Evolutionary conservation across 2,113 vertebrate genomes (phyloP).

Genomic region (Protobothrops flavoviridis): DNA sequence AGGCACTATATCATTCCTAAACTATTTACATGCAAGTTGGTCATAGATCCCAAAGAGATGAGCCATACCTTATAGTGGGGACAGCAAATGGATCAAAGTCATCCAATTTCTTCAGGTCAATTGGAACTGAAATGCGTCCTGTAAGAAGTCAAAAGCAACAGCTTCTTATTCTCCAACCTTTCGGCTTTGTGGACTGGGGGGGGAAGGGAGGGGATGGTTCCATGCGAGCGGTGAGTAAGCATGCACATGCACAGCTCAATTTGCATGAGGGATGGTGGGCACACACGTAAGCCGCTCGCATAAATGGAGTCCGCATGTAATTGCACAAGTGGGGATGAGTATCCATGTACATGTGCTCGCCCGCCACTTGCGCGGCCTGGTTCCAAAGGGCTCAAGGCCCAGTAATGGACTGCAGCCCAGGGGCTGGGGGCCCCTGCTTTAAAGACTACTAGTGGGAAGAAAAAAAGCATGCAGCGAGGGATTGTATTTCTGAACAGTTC

Average conservation of each 20-base stretch:
- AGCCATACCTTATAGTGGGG: slow-evolving; percentile 85
- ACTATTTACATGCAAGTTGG: background rate
- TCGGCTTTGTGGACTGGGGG: background rate
- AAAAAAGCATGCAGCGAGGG: background rate
- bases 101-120: slow-evolving; percentile 83
- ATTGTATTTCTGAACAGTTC: background rate
- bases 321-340: background rate
- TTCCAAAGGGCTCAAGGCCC: background rate
- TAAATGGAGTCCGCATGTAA: background rate
- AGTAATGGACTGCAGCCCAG: background rate
- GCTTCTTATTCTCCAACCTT: background rate
- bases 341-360: background rate
- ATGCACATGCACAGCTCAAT: background rate
- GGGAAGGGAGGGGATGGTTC: background rate
- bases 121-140: slow-evolving; percentile 92
- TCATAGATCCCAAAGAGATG: accelerated
- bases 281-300: background rate
- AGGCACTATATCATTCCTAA: background rate
- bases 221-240: background rate
- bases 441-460: background rate
- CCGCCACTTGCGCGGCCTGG: background rate
- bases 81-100: slow-evolving; percentile 89
- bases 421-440: background rate
- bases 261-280: background rate
- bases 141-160: background rate